Conservation (phyloP, 1,140 invertebrate species). For the Zaprionus tsacasi region DNA sequence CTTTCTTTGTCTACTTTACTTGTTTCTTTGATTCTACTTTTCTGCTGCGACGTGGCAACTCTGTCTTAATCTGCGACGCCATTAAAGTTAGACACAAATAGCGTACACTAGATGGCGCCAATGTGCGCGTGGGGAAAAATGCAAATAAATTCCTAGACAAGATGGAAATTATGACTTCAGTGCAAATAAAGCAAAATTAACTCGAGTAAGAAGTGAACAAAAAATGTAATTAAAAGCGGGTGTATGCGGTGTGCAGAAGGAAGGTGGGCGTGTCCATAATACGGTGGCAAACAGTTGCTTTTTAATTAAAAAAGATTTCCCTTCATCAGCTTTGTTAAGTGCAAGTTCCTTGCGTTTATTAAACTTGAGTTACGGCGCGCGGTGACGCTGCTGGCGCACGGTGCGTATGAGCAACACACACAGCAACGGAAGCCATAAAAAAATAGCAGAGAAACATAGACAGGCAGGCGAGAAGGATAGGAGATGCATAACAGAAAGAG, state of each 20-base stretch:
- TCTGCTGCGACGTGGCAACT: background rate
- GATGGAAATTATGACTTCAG: slow-evolving; percentile 37
- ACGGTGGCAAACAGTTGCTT: slow-evolving; percentile 59
- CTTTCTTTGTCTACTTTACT: background rate
- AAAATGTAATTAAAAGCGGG: slow-evolving; percentile 38
- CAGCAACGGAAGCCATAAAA: slow-evolving; percentile 29
- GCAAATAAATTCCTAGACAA: slow-evolving; percentile 29
- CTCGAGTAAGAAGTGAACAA: slow-evolving; percentile 31
- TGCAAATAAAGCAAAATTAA: slow-evolving; percentile 44
- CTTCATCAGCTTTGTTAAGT: slow-evolving; percentile 57
- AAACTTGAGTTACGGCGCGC: slow-evolving; percentile 45
- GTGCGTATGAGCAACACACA: slow-evolving; percentile 51
- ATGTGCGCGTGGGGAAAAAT: slow-evolving; percentile 8
- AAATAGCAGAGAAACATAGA: slow-evolving; percentile 10
- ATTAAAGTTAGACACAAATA: slow-evolving; percentile 20
- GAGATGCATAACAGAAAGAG: background rate
- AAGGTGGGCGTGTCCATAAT: slow-evolving; percentile 28
- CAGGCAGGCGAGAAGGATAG: background rate
- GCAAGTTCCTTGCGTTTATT: slow-evolving; percentile 54
- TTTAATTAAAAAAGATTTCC: slow-evolving; percentile 66
- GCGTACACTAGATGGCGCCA: slow-evolving; percentile 4
- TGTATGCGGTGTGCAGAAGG: background rate
- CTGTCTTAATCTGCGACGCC: slow-evolving; percentile 13
- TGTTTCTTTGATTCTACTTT: background rate
- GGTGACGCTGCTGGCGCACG: slow-evolving; percentile 16